A percentile compares a stretch with the other conserved stretches of the same genome.
phyloP scores from a whole-genome alignment of 1,140 invertebrate species.

The Panagrolaimus sp. region DNA sequence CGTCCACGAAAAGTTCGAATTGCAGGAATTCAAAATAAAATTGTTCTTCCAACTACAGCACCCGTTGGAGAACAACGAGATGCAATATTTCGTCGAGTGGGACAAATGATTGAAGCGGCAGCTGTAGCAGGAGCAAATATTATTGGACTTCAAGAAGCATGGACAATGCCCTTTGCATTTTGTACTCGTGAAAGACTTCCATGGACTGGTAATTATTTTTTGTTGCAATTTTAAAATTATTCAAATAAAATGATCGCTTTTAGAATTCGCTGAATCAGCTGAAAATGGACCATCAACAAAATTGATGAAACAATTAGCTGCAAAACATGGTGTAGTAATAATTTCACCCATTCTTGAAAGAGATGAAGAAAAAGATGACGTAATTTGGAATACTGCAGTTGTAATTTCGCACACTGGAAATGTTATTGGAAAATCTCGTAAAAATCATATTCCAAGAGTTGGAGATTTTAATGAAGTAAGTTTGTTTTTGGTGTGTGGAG shows the following conservation, averaged over 20 bases:
- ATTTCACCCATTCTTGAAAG: constrained; percentile 89
- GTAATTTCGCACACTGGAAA: constrained; percentile 79
- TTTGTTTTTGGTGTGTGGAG: no score
- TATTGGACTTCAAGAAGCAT: constrained; percentile 90
- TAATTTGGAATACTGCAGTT: constrained; percentile 91
- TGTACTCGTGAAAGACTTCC: constrained; percentile 91
- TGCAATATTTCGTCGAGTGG: constrained; percentile 73
- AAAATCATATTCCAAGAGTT: constrained; percentile 92
- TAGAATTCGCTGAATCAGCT: constrained; percentile 85
- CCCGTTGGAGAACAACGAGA: constrained; percentile 73
- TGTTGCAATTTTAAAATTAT: no score
- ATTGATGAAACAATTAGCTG: constrained; percentile 76
- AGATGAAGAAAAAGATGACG: constrained; percentile 76
- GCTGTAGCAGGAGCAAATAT: constrained; percentile 76
- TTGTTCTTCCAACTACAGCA: constrained; percentile 71
- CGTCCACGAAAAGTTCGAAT: constrained; percentile 68
- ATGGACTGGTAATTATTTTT: constrained; percentile 65
- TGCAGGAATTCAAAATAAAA: constrained; percentile 81
- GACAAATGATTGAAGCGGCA: constrained; percentile 72
- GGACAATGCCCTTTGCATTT: constrained; percentile 97
- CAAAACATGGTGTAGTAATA: constrained; percentile 84
- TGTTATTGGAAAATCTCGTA: constrained; percentile 86
- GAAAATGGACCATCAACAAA: constrained; percentile 76
- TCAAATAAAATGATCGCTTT: no score
- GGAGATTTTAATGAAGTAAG: constrained; percentile 89